Evolutionary conservation across 35 echinoderm and acorn worm genomes (phyloP).

Genomic region (Holothuria glaberrima): DNA sequence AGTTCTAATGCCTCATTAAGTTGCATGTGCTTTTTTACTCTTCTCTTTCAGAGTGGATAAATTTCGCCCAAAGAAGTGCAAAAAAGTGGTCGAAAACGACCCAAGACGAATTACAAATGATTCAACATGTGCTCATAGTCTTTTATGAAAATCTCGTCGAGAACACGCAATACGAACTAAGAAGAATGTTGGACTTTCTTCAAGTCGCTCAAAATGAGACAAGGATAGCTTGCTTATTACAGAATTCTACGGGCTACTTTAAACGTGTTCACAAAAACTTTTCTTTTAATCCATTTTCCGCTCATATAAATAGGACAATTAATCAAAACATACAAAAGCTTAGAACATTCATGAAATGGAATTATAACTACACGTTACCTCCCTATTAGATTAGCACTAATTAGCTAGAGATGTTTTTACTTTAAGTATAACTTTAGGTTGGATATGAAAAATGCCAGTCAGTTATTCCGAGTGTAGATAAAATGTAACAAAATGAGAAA

Average conservation of each 20-base stretch:
- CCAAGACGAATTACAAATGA: not conserved
- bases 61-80: not conserved
- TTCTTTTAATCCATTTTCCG: constrained; percentile 14
- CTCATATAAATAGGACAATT: not conserved
- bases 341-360: not conserved
- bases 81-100: not conserved
- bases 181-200: constrained; percentile 26
- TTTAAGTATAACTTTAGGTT: too few relatives aligned
- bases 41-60: constrained; percentile 3
- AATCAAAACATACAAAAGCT: not conserved
- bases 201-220: not conserved
- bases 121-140: not conserved
- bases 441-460: too few relatives aligned
- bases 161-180: not conserved
- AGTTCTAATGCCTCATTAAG: too few relatives aligned
- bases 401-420: too few relatives aligned
- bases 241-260: constrained; percentile 5
- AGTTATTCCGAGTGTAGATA: too few relatives aligned
- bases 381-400: not conserved
- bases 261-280: not conserved
- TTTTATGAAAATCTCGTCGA: constrained; percentile 33
- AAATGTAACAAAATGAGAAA: too few relatives aligned
- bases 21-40: not conserved
- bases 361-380: constrained; percentile 2
- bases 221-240: constrained; percentile 11